A percentile compares a stretch with the other conserved stretches of the same genome.
Evolutionary conservation across 2,113 vertebrate genomes (phyloP).

Genomic region (Gadus chalcogrammus): DNA sequence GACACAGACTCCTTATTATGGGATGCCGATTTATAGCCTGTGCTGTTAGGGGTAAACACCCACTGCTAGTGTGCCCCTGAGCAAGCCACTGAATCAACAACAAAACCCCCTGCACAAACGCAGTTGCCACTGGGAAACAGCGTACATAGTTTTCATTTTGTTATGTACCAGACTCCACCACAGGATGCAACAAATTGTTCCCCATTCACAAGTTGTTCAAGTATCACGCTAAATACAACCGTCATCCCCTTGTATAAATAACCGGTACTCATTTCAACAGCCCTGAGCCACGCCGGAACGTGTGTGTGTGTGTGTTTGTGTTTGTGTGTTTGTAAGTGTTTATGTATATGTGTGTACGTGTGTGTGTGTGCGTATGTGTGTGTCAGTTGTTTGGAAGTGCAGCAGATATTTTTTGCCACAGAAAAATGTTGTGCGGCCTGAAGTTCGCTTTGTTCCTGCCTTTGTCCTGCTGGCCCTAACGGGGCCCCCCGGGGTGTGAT

Average conservation of each 20-base stretch:
- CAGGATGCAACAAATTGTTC: not conserved
- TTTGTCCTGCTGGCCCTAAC: slow-evolving; percentile 6
- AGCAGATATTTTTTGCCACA: slow-evolving; percentile 4
- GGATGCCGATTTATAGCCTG: no score
- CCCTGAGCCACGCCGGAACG: no score
- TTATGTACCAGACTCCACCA: not conserved
- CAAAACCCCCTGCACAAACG: not conserved
- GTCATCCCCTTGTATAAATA: no score
- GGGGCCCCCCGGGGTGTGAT: slow-evolving; percentile 4
- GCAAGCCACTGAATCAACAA: not conserved
- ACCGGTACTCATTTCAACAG: not conserved
- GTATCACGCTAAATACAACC: no score
- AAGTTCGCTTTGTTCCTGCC: slow-evolving; percentile 4
- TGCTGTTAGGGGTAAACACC: no score
- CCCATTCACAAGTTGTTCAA: no score
- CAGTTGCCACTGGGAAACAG: not conserved
- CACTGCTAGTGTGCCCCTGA: not conserved
- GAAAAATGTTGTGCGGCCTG: not conserved
- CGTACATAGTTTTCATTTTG: not conserved
- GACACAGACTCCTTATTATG: no score
- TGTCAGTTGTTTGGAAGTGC: not conserved
- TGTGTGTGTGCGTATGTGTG: not conserved
- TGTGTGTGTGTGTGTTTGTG: no score
- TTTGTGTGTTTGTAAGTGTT: no score
- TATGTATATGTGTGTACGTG: no score